Conservation (phyloP, 1,140 invertebrate species). For the Contarinia nasturtii region DNA sequence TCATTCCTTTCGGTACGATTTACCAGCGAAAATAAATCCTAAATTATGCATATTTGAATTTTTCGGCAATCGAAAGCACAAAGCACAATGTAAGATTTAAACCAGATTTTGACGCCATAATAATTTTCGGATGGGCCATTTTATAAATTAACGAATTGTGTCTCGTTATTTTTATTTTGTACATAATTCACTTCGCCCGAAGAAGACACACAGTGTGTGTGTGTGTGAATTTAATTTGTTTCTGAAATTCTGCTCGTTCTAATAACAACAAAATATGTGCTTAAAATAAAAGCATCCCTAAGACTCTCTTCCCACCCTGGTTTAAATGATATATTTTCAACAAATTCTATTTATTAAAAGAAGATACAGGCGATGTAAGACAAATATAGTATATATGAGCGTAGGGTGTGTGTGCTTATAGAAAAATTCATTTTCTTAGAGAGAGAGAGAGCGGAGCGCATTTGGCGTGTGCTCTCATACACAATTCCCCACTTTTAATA, state of each 20-base stretch:
- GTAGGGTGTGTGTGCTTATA: too few species aligned
- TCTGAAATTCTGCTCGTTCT: not conserved
- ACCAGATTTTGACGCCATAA: slow-evolving; percentile 4
- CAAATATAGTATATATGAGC: not conserved
- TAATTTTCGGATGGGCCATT: slow-evolving; percentile 6
- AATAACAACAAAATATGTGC: slow-evolving; percentile 3
- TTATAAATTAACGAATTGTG: slow-evolving; percentile 9
- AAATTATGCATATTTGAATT: slow-evolving; percentile 1
- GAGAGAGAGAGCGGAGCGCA: too few species aligned
- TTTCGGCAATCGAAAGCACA: slow-evolving; percentile 11
- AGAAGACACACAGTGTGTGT: slow-evolving; percentile 17
- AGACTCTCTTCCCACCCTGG: not conserved
- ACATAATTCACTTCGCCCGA: slow-evolving; percentile 7
- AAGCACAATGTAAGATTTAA: slow-evolving; percentile 4
- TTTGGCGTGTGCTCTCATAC: not conserved
- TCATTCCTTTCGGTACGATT: too few species aligned
- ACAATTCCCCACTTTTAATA: not conserved
- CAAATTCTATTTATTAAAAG: slow-evolving; percentile 2
- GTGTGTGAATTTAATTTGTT: slow-evolving; percentile 8
- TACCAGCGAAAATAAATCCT: too few species aligned
- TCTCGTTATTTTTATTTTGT: slow-evolving; percentile 7
- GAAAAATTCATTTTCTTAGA: too few species aligned
- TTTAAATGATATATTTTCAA: slow-evolving; percentile 9
- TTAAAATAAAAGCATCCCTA: slow-evolving; percentile 2
- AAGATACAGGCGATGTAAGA: not conserved